Evolutionary conservation across 30 jellyfish, hydroid and myxozoan genomes (phyloP), one percentile per base, ranked within the genome.

Genomic region (Phacellophora camtschatica): DNA sequence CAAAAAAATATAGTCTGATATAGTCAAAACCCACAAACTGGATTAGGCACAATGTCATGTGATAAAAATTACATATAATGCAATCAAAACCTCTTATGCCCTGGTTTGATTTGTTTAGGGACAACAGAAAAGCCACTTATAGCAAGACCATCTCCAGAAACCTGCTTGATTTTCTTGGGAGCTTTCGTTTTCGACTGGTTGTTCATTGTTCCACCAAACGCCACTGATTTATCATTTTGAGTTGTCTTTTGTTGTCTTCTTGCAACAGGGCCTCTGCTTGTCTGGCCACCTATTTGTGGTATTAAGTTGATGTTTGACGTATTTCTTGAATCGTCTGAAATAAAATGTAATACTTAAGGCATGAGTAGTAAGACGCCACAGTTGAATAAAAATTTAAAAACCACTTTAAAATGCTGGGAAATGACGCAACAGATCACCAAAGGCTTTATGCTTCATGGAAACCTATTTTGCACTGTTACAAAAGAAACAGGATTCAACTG

Each of bases 81-180:
- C 10, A 8, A 1, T 71, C 77, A 94, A 42, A 62, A 71, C 73
- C 99, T 50, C 49, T 95, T 95, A 36, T 88, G 79, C 8, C 99
- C 99, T 0, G 99, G 99, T 51, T 67, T 88, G 6, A 85, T 32
- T 32, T 71, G 92, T 74, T 75, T 94, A 4, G 99, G 96, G 1
- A 76, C 88, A 28, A 94, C 90, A n/a, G 99, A 86, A 25, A 95
- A 81, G 18, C 99, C 99, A 66, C 95, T 88, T 37, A 94, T 92
- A 2, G 99, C 63, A 57, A 94, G 46, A 12, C 59, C 62, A 51
- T 75, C 99, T 8, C 85, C 89, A 9, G 71, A 11, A 4, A 55
- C 80, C n/a, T 25, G 69, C 12, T 35, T 70, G 37, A 32, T 36
- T 27, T 22, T 35, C 22, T 55, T 54, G 8, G 28, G 49, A 7